Evolutionary conservation across 2,797 vertebrate genomes (phyloP).

Genomic region (Choloepus didactylus): DNA sequence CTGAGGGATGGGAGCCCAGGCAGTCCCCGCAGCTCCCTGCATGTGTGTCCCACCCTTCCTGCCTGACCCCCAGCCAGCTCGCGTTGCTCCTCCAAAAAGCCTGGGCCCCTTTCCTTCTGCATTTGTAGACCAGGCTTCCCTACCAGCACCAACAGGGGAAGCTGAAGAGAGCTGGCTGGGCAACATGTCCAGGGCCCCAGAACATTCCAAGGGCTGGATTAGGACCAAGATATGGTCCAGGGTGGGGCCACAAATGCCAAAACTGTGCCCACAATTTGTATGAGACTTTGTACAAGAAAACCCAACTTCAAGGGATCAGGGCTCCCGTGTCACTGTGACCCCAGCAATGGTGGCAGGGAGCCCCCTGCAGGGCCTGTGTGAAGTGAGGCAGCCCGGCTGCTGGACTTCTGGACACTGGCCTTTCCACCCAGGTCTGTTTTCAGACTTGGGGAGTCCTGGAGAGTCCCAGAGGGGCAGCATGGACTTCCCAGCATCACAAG

Average conservation of each 20-base stretch:
- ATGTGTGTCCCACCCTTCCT: constrained; percentile 42
- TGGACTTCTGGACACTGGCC: background rate
- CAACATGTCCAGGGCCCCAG: background rate
- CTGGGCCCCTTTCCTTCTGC: background rate
- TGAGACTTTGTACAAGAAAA: background rate
- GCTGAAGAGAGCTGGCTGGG: background rate
- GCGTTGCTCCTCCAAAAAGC: background rate
- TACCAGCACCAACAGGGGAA: background rate
- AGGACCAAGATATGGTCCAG: background rate
- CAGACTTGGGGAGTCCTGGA: background rate
- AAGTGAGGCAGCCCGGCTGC: background rate
- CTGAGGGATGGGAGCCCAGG: constrained; percentile 45
- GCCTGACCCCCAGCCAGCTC: background rate
- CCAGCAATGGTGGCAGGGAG: background rate
- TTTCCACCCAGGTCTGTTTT: background rate
- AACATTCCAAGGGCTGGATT: background rate
- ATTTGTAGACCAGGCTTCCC: accelerated
- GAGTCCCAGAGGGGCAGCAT: background rate
- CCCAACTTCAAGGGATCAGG: background rate
- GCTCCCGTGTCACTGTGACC: background rate
- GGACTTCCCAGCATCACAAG: background rate
- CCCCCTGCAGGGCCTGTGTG: background rate
- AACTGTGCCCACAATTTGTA: background rate
- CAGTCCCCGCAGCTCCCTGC: constrained; percentile 8
- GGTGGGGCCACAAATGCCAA: accelerated